phyloP scores from a whole-genome alignment of 2,797 vertebrate species.

The Hybognathus amarus region DNA sequence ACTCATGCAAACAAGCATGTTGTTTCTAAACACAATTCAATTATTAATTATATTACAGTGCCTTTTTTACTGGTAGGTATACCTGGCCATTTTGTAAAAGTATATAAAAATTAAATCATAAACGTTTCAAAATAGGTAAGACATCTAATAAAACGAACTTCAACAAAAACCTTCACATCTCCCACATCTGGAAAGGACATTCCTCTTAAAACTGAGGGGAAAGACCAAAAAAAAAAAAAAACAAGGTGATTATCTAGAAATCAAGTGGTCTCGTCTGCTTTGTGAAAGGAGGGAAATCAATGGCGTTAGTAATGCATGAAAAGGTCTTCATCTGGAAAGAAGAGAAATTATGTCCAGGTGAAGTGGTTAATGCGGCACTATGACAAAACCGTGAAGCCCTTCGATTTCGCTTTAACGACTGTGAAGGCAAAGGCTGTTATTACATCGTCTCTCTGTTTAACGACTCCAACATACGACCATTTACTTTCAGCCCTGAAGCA shows the following conservation, averaged over 20 bases:
- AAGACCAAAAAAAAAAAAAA: not conserved
- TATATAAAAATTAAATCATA: too few relatives aligned
- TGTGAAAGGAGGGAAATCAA: constrained; percentile 27
- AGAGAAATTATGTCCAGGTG: constrained; percentile 26
- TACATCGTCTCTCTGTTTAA: constrained; percentile 42
- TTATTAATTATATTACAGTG: not conserved
- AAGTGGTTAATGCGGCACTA: constrained; percentile 16
- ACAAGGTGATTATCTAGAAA: constrained; percentile 24
- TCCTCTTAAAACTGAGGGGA: constrained; percentile 8
- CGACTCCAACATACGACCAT: constrained; percentile 59
- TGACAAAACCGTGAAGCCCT: constrained; percentile 41
- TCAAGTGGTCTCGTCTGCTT: constrained; percentile 16
- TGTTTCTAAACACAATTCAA: not conserved
- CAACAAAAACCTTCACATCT: not conserved
- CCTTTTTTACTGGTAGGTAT: not conserved
- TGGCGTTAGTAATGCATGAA: constrained; percentile 29
- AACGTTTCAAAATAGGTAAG: not conserved
- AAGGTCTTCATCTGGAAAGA: constrained; percentile 48
- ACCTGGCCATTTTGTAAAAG: not conserved
- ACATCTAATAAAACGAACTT: not conserved
- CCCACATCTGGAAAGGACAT: not conserved
- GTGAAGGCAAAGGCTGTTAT: constrained; percentile 52
- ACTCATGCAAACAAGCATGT: not conserved
- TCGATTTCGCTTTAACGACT: constrained; percentile 49
- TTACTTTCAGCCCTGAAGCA: constrained; percentile 44